Conservation (phyloP, 2,888 invertebrate species). For the Machimus rusticus region DNA sequence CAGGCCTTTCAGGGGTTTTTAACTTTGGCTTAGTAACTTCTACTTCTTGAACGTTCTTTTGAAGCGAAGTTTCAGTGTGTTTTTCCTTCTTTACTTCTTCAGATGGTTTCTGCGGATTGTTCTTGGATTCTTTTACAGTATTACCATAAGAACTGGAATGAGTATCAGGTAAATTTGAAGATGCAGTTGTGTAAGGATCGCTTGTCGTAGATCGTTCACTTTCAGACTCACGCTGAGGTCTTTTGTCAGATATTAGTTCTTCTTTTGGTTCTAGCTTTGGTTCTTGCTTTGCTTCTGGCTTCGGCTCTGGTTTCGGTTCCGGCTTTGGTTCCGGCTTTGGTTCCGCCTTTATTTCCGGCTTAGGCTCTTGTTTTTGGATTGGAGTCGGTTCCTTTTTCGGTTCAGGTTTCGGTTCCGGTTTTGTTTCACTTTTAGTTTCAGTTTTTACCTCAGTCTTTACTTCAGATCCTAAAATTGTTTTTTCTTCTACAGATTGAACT, state of each 20-base stretch:
- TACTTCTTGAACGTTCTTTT: not conserved
- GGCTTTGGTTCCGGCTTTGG: not conserved
- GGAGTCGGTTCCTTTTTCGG: not conserved
- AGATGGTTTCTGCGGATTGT: not conserved
- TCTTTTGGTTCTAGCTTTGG: not conserved
- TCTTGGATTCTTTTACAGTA: slow-evolving; percentile 38
- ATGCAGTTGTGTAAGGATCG: slow-evolving; percentile 11
- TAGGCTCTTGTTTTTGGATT: not conserved
- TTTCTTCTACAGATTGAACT: slow-evolving; percentile 42
- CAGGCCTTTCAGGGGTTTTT: not conserved
- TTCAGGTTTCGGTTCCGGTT: not conserved
- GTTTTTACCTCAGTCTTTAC: not conserved
- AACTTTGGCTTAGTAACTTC: not conserved
- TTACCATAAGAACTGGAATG: slow-evolving; percentile 18
- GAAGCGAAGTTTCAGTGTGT: not conserved
- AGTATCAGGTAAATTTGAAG: slow-evolving; percentile 36
- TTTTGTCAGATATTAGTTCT: not conserved
- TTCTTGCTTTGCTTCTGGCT: not conserved
- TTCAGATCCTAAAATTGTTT: not conserved
- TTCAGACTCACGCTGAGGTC: not conserved
- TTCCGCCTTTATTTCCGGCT: not conserved
- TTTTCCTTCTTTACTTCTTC: not conserved
- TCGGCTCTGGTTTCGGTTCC: not conserved
- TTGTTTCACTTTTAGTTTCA: not conserved
- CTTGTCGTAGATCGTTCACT: slow-evolving; percentile 7